Conservation (phyloP, 2,888 invertebrate genomes). For the Brachyptera putata region DNA sequence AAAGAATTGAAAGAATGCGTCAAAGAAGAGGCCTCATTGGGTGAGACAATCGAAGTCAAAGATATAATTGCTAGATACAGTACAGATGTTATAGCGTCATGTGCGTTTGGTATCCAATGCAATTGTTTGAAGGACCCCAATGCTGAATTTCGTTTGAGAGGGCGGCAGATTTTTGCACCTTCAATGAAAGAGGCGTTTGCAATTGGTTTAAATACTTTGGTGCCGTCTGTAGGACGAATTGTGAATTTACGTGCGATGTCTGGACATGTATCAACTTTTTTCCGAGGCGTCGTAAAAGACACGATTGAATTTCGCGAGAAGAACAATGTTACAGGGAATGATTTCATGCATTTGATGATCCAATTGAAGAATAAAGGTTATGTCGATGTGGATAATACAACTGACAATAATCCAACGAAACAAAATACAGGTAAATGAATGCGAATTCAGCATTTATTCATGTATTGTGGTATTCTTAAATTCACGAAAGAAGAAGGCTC, state of each 20-base stretch:
- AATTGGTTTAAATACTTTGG: slow-evolving; percentile 47
- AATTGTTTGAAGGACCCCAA: slow-evolving; percentile 41
- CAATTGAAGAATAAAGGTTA: slow-evolving; percentile 30
- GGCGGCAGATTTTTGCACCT: slow-evolving; percentile 36
- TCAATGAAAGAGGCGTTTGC: slow-evolving; percentile 40
- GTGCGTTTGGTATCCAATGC: slow-evolving; percentile 47
- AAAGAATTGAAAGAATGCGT: slow-evolving; percentile 35
- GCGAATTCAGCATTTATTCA: too few species aligned
- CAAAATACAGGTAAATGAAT: slow-evolving; percentile 7
- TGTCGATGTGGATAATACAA: slow-evolving; percentile 11
- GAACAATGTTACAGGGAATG: slow-evolving; percentile 36
- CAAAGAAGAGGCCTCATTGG: slow-evolving; percentile 22
- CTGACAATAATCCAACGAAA: slow-evolving; percentile 23
- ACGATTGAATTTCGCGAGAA: slow-evolving; percentile 37
- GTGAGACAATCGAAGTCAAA: slow-evolving; percentile 31
- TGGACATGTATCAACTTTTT: slow-evolving; percentile 35
- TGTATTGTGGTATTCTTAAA: too few species aligned
- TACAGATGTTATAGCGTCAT: slow-evolving; percentile 41
- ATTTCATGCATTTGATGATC: slow-evolving; percentile 33
- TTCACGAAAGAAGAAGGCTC: too few species aligned
- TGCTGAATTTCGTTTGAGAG: slow-evolving; percentile 42
- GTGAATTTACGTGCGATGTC: not conserved
- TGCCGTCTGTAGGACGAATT: slow-evolving; percentile 47
- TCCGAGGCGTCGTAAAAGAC: slow-evolving; percentile 45
- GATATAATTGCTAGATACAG: slow-evolving; percentile 33